Conservation (phyloP, 35 echinoderm and acorn worm species). For the Apostichopus japonicus region DNA sequence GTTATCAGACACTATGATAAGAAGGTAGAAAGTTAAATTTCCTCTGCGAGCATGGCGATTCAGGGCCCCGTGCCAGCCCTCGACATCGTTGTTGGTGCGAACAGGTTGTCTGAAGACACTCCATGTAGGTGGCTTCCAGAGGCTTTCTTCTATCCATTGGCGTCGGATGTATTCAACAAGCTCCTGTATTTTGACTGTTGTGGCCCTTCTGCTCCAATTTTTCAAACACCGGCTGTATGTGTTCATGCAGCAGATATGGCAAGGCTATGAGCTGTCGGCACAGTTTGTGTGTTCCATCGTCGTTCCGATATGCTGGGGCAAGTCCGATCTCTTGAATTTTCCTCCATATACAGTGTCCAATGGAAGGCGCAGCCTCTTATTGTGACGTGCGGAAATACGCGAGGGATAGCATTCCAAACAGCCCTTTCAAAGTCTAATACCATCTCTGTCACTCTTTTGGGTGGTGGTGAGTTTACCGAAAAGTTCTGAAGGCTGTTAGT, state of each 20-base stretch:
- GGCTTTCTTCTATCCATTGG: slow-evolving; percentile 4
- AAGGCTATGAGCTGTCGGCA: slow-evolving; percentile 32
- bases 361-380: slow-evolving; percentile 46
- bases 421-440: no score
- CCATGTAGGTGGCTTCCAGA: not conserved
- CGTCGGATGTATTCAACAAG: not conserved
- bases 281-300: slow-evolving; percentile 23
- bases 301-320: slow-evolving; percentile 20
- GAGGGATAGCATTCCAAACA: no score
- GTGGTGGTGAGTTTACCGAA: no score
- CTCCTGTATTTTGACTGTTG: not conserved
- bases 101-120: not conserved
- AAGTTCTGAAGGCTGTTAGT: no score
- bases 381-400: slow-evolving; percentile 18
- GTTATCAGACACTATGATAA: slow-evolving; percentile 1
- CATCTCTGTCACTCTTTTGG: no score
- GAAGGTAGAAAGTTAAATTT: slow-evolving; percentile 27
- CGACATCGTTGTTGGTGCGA: slow-evolving; percentile 19
- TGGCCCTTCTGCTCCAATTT: slow-evolving; percentile 16
- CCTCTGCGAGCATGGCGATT: slow-evolving; percentile 38
- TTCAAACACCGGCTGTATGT: slow-evolving; percentile 46
- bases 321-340: slow-evolving; percentile 60
- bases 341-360: slow-evolving; percentile 49
- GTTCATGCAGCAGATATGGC: slow-evolving; percentile 47
- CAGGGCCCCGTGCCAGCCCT: slow-evolving; percentile 43